Percentiles rank a stretch among this genome's conserved stretches.
These are phyloP conservation scores for Zaprionus bogoriensis DNA, from an alignment of 2,888 invertebrate species.

Conservation along the genomic window DNA sequence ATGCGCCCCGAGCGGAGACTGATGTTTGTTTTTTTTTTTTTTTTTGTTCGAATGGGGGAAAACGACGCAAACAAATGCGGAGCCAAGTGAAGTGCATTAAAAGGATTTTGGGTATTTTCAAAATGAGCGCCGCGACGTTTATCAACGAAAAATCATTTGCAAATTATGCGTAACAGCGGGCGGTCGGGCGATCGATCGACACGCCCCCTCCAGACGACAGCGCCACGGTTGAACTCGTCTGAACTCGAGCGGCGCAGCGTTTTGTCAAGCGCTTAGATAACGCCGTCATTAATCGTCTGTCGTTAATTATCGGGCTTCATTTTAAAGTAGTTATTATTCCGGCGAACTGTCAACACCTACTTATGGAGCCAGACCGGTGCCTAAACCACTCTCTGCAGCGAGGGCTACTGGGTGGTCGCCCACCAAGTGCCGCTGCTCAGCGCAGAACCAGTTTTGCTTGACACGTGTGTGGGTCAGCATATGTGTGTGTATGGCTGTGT, in stretches of 20 bases:
- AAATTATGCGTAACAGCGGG: constrained; percentile 50
- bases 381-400: not conserved
- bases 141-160: constrained; percentile 49
- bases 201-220: constrained; percentile 36
- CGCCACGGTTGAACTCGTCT: constrained; percentile 50
- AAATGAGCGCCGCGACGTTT: constrained; percentile 30
- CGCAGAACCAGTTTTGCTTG: constrained; percentile 30
- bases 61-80: constrained; percentile 50
- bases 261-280: constrained; percentile 64
- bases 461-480: not conserved
- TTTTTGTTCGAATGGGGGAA: constrained; percentile 27
- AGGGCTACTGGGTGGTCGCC: constrained; percentile 46
- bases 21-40: constrained; percentile 23
- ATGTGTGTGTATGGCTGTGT: not conserved
- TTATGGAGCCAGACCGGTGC: constrained; percentile 26
- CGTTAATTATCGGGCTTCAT: constrained; percentile 65
- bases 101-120: constrained; percentile 58
- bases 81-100: constrained; percentile 48
- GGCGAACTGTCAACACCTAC: constrained; percentile 71
- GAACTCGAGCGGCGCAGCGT: constrained; percentile 44
- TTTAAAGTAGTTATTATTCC: constrained; percentile 70
- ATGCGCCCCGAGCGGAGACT: constrained; percentile 51
- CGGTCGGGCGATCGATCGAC: constrained; percentile 28
- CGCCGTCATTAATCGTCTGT: constrained; percentile 66
- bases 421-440: not conserved